phyloP scores from a whole-genome alignment of 2,888 invertebrate species.

The Drosophila rubida region DNA sequence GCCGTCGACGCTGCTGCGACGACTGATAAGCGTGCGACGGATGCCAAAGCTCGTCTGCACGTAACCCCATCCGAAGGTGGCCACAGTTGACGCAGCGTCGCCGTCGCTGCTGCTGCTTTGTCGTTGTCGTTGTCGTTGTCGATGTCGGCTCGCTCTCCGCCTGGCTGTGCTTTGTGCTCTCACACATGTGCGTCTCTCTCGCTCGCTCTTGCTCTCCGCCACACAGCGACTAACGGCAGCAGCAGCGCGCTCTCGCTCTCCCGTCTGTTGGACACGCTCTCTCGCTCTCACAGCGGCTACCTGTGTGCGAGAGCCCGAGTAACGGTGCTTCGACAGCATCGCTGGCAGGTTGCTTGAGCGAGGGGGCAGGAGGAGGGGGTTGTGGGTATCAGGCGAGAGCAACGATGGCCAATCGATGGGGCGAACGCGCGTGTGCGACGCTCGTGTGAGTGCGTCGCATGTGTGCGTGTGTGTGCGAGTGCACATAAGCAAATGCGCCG shows the following conservation, averaged over 20 bases:
- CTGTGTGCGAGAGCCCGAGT: conserved; percentile 54
- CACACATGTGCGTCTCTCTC: conserved; percentile 18
- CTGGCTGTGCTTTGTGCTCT: conserved; percentile 9
- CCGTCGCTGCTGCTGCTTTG: neutral
- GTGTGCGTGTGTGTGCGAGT: conserved; percentile 29
- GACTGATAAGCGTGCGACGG: conserved; percentile 63
- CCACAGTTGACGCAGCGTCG: neutral
- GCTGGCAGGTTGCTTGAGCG: conserved; percentile 34
- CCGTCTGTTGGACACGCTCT: conserved; percentile 9
- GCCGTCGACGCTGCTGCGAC: conserved; percentile 56
- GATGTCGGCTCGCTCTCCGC: conserved; percentile 23
- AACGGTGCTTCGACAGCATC: conserved; percentile 36
- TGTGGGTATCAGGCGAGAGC: conserved; percentile 61
- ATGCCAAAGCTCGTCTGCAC: conserved; percentile 62
- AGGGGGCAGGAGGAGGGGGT: neutral
- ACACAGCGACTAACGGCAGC: conserved; percentile 20
- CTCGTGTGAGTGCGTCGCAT: conserved; percentile 51
- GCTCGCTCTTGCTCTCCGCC: conserved; percentile 9
- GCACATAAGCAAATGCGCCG: conserved; percentile 66
- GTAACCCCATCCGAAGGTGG: conserved; percentile 56
- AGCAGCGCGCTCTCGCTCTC: conserved; percentile 23
- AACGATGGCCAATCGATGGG: conserved; percentile 74
- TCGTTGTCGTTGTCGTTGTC: conserved; percentile 1
- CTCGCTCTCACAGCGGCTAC: conserved; percentile 38
- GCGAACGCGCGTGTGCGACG: conserved; percentile 75